phyloP scores from a whole-genome alignment of 1,140 invertebrate genomes.

The Helicorthomorpha holstii region DNA sequence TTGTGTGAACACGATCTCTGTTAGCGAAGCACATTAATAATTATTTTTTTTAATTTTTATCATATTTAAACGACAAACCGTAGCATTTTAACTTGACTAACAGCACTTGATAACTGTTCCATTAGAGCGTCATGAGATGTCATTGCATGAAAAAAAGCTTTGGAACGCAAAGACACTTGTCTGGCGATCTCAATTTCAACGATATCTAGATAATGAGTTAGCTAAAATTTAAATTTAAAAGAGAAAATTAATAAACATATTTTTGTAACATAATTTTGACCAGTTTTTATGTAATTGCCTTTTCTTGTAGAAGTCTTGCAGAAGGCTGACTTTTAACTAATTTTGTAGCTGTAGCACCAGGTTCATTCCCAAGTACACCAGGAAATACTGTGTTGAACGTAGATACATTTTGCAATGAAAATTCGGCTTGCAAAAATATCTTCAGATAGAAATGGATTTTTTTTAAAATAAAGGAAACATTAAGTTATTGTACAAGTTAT shows the following conservation, averaged over 20 bases:
- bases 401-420: slow-evolving; percentile 60
- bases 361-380: slow-evolving; percentile 19
- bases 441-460: slow-evolving; percentile 18
- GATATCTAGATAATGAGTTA: slow-evolving; percentile 89
- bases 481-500: neutral
- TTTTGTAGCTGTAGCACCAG: too few species aligned
- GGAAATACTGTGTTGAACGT: slow-evolving; percentile 81
- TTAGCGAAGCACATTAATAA: slow-evolving; percentile 1
- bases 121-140: slow-evolving; percentile 84
- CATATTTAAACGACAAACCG: slow-evolving; percentile 34
- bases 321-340: slow-evolving; percentile 18
- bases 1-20: slow-evolving; percentile 36
- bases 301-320: slow-evolving; percentile 41
- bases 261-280: slow-evolving; percentile 4
- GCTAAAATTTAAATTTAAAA: slow-evolving; percentile 24
- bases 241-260: slow-evolving; percentile 11
- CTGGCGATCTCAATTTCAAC: slow-evolving; percentile 89
- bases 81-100: slow-evolving; percentile 55
- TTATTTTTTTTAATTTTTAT: neutral
- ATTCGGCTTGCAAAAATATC: slow-evolving; percentile 67
- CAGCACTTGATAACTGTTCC: slow-evolving; percentile 69
- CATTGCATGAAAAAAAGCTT: slow-evolving; percentile 93
- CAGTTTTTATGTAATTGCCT: slow-evolving; percentile 29
- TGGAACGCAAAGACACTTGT: slow-evolving; percentile 88
- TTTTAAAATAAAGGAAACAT: slow-evolving; percentile 2